Percentiles rank a stretch among this genome's conserved stretches.
Evolutionary conservation across 2,113 vertebrate species (phyloP).

Genomic region (Gadus chalcogrammus): DNA sequence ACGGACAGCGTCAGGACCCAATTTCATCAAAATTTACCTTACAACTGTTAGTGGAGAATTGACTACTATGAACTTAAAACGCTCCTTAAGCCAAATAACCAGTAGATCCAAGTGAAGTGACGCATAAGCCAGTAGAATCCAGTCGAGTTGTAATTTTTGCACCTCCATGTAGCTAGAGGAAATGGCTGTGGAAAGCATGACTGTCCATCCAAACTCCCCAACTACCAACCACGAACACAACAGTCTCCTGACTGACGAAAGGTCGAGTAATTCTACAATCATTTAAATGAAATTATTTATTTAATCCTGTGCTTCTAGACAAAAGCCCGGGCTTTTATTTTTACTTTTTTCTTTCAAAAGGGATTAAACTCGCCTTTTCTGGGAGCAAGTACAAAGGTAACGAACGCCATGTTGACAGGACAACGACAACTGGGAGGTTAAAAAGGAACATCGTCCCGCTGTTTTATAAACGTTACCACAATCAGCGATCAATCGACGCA

Average conservation of each 20-base stretch:
- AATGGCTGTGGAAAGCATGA: conserved; percentile 92
- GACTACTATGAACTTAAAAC: conserved; percentile 78
- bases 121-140: conserved; percentile 79
- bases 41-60: conserved; percentile 79
- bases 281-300: conserved; percentile 81
- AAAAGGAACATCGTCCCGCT: conserved; percentile 60
- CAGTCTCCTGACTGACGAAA: conserved; percentile 89
- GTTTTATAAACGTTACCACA: conserved; percentile 47
- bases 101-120: conserved; percentile 81
- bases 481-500: conserved; percentile 43
- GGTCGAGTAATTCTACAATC: conserved; percentile 87
- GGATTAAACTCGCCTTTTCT: conserved; percentile 81
- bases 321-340: conserved; percentile 73
- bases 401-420: conserved; percentile 78
- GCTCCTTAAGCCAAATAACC: conserved; percentile 74
- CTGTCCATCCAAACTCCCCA: conserved; percentile 88
- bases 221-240: conserved; percentile 84
- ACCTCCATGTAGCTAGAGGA: conserved; percentile 82
- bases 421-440: conserved; percentile 74
- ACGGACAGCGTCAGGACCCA: conserved; percentile 79
- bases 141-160: conserved; percentile 78
- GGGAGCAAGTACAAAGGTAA: conserved; percentile 80
- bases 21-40: conserved; percentile 76
- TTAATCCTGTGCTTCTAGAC: conserved; percentile 77
- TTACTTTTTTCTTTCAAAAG: conserved; percentile 63